Base-by-base conservation (phyloP, 2,797 vertebrate genomes). In the Halcyon smyrnensis region DNA sequence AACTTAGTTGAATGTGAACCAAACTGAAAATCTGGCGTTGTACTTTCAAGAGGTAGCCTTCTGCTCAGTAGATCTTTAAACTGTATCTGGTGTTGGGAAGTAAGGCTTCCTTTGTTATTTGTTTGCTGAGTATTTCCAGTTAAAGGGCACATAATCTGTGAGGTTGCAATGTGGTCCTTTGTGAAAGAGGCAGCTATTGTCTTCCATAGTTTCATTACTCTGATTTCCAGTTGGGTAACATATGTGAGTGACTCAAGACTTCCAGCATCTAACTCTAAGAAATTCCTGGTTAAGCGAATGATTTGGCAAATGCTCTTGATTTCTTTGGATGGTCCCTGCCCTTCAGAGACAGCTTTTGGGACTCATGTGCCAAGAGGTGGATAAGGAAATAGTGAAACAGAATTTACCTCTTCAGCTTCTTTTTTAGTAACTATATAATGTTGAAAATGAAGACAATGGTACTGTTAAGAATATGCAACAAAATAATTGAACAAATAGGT, bases 101-200 rank as follows among this genome's bases (percentile, higher is more conserved):
- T 21, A 56, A 73, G 67, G 39, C n/a, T 89, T 91, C 67, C 67
- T 82, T 87, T 84, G 94, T 90, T 91, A 50, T n/a, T 90, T 90
- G 54, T 79, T 95, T 84, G 74, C 13, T 65, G 27, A 84, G 39
- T 23, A 36, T 89, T 96, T 93, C 92, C 46, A 96, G 80, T 70
- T 92, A 91, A 90, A 93, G 50, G 28, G 15, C 12, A 32, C 0
- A 0, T 60, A 84, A 91, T 71, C 80, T 51, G 53, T 36, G 54
- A 88, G 54, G 59, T 2, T 96, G 36, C 6, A 37, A 51, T 5
- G 18, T 12, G 25, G 21, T 51, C 45, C 41, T 90, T 71, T 75
- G 79, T 92, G 56, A 79, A 91, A 92, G 59, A 87, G 32, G 46
- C 51, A 82, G 46, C 67, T 93, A 70, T 96, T 90, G 90, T 96